Conservation (phyloP, 2,113 vertebrate genomes). For the Lethenteron reissneri region DNA sequence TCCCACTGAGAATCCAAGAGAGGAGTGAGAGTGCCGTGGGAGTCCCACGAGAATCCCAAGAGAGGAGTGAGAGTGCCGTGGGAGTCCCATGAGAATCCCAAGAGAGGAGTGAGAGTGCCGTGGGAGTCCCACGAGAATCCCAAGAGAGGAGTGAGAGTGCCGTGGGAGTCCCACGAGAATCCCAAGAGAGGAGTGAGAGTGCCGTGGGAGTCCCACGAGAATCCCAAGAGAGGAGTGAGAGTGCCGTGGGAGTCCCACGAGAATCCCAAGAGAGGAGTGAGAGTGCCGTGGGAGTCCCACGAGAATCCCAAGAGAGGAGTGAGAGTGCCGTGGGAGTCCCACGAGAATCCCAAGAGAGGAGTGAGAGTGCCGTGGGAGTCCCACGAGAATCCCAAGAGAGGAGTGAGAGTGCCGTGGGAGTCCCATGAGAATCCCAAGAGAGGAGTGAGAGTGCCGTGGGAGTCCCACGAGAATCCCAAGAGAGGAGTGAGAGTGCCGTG, state of each 20-base stretch:
- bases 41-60: not conserved
- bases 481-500: not conserved
- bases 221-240: too few relatives aligned
- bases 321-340: not conserved
- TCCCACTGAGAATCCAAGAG: not conserved
- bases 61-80: not conserved
- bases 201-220: not conserved
- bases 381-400: not conserved
- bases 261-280: too few relatives aligned
- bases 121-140: not conserved
- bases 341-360: not conserved
- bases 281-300: not conserved
- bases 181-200: too few relatives aligned
- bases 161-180: not conserved
- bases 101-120: not conserved
- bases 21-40: not conserved
- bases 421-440: not conserved
- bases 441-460: not conserved
- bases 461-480: not conserved
- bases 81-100: not conserved
- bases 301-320: not conserved
- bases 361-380: too few relatives aligned
- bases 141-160: too few relatives aligned
- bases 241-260: not conserved
- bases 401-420: too few relatives aligned